Evolutionary conservation across 2,113 vertebrate genomes (phyloP), one percentile per base, ranked within the genome.

Genomic region (Lepisosteus osseus): DNA sequence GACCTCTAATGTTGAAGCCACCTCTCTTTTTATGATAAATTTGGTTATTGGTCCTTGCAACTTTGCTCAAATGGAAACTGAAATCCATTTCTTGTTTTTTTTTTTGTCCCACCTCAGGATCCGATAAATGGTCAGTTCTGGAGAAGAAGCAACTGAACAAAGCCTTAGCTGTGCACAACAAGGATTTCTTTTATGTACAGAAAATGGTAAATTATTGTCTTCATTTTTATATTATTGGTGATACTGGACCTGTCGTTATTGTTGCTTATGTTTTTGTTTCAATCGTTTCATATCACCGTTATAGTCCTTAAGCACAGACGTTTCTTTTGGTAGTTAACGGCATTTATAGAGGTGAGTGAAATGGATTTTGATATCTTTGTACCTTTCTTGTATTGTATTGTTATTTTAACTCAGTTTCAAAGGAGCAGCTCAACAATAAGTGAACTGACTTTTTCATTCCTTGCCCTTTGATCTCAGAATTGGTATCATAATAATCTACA

Each of bases 161-260:
- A 87, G 93, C 94, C 43, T 69, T 97, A 73, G 87, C 89, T 78
- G 89, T 90, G 72, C 92, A 94, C 81, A 92, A 88, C 74, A 97
- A 96, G 88, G 93, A 97, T 84, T 97, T 97, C 81, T 88, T 87
- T 86, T 87, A 90, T 82, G 84, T 96, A 79, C 94, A 96, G 83
- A 95, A 90, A 87, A 91, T 89, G 82, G 95, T 97, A 90, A 81
- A 77, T 43, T 47, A 4, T 55, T 41, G 9, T 11, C 14, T 15
- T 14, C 17, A 29, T 14, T 14, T 13, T 13, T 61, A 5, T 29
- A 29, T 3, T 61, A 29, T 29, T 29, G 29, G 29, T 29, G 29
- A 29, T 29, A 29, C 29, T 29, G 29, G 29, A 29, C 29, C 29
- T 29, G 29, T 29, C 29, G 29, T 29, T 29, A 29, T 29, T 29